Conservation (phyloP, 2,113 vertebrate genomes). For the Gasterosteus nipponicus region DNA sequence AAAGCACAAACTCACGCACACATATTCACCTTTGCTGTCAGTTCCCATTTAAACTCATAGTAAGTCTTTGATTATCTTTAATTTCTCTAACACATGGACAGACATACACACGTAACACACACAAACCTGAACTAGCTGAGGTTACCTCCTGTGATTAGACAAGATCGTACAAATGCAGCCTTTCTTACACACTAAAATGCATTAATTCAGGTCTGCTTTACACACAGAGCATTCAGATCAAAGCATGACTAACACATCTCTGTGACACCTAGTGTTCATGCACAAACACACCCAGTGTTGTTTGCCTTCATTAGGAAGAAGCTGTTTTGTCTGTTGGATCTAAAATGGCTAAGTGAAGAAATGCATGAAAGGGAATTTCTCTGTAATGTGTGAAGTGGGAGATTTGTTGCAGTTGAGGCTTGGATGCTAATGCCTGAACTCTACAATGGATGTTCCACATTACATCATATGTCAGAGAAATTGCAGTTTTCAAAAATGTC, state of each 20-base stretch:
- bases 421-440: conserved; percentile 5
- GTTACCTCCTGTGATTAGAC: conserved; percentile 13
- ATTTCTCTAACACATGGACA: not conserved
- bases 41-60: conserved; percentile 20
- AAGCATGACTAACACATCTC: conserved; percentile 48
- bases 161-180: not conserved
- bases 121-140: conserved; percentile 6
- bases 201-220: not conserved
- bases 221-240: conserved; percentile 32
- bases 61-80: conserved; percentile 5
- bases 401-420: not conserved
- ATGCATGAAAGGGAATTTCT: conserved; percentile 31
- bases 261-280: conserved; percentile 38
- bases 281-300: conserved; percentile 11
- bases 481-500: not conserved
- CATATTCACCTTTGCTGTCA: conserved; percentile 24
- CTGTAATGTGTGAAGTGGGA: conserved; percentile 13
- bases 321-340: conserved; percentile 52
- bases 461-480: not conserved
- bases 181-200: conserved; percentile 9
- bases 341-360: conserved; percentile 33
- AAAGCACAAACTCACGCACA: conserved; percentile 13
- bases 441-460: not conserved
- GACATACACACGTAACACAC: not conserved
- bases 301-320: conserved; percentile 34